Evolutionary conservation across 2,113 vertebrate species (phyloP), one percentile per base, ranked within the genome.

Genomic region (Poeciliopsis prolifica): DNA sequence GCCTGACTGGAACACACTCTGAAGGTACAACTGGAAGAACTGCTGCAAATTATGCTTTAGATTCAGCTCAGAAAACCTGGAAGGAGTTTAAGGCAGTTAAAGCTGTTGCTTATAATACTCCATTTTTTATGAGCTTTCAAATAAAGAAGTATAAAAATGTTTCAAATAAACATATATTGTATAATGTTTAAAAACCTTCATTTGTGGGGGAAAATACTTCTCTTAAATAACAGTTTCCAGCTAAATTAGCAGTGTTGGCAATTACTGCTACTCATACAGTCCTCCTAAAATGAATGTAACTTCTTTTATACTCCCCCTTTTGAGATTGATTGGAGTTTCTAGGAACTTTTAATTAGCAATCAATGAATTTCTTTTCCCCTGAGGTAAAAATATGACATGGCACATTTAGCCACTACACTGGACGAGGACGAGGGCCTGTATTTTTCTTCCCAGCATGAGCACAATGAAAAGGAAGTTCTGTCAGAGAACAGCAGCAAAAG

Each of bases 1-100:
- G 54, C 30, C 74, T 54, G 80, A 78, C 73, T 79, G 54, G 6
- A 81, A 74, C 78, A 82, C 75, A 72, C 86, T 73, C 80, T 82
- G 70, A 58, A 65, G 76, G 85, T 64, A 68, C 71, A 3, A 19
- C 3, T 31, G 74, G 51, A 65, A 67, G 42, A 66, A 58, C 54
- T 29, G 72, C 64, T 26, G 71, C 69, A 28, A 84, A 84, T 81
- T 42, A 44, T 79, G 10, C 40, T 33, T 11, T 58, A 54, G 37
- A 74, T 44, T 70, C 72, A 51, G 60, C 86, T 78, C 70, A 48
- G 12, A 30, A 74, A 79, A 68, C 19, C 65, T n/a, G 68, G 65
- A 51, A 58, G 61, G 58, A 75, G 70, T 65, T 42, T 10, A 66
- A 2, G 80, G 77, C 58, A 66, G 65, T 58, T 61, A 74, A 63